Evolutionary conservation across 2,888 invertebrate genomes (phyloP).

Genomic region (Anoplius nigerrimus): DNA sequence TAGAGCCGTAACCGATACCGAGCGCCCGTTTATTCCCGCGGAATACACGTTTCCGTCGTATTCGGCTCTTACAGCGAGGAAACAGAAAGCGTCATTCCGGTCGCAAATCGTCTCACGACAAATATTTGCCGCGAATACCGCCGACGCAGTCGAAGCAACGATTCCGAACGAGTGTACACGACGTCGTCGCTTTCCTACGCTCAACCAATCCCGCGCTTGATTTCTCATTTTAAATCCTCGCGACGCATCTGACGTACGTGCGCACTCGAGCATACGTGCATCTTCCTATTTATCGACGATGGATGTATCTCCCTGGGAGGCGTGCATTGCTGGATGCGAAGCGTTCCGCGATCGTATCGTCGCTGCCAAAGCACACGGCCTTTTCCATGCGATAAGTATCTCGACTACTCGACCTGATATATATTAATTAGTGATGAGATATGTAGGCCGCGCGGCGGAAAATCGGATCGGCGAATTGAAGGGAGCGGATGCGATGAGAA

Average conservation of each 20-base stretch:
- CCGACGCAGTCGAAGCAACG: neutral
- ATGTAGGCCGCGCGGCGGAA: neutral
- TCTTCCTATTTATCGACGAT: too few relatives aligned
- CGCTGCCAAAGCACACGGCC: constrained; percentile 1
- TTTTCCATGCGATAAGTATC: neutral
- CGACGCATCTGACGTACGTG: too few relatives aligned
- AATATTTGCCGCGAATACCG: constrained; percentile 17
- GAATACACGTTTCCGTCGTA: too few relatives aligned
- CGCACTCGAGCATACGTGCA: too few relatives aligned
- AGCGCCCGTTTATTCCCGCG: too few relatives aligned
- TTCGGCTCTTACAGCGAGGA: too few relatives aligned
- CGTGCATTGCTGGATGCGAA: too few relatives aligned
- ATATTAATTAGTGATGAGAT: constrained; percentile 17
- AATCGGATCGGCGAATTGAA: constrained; percentile 3
- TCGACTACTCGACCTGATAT: constrained; percentile 12
- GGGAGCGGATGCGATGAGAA: neutral
- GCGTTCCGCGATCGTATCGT: neutral
- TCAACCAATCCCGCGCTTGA: too few relatives aligned
- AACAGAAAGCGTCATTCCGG: neutral
- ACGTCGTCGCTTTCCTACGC: too few relatives aligned
- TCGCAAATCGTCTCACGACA: constrained; percentile 21
- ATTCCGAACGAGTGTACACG: constrained; percentile 5
- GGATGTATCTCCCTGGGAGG: too few relatives aligned
- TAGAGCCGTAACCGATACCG: too few relatives aligned
- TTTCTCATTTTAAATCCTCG: too few relatives aligned